A percentile compares a stretch with the other conserved stretches of the same genome.
Evolutionary conservation across 2,797 vertebrate species (phyloP).

Genomic region (Schizopygopsis malacanthus): DNA sequence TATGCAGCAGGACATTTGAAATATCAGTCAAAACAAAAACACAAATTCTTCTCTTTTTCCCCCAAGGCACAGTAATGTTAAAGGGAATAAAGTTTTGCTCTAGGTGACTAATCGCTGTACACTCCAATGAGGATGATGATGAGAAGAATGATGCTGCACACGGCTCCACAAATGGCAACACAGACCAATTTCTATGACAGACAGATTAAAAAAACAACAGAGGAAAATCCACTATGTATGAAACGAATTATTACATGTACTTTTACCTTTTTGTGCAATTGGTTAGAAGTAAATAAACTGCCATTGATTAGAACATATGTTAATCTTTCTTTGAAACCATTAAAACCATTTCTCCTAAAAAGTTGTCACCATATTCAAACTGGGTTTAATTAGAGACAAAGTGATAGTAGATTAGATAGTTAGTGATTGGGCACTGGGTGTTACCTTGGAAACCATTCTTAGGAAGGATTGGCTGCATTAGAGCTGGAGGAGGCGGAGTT

Average conservation of each 20-base stretch:
- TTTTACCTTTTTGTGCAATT: background rate
- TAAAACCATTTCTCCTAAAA: background rate
- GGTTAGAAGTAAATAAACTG: background rate
- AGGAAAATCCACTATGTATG: background rate
- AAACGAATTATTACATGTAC: background rate
- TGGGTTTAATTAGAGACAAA: background rate
- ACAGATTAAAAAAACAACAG: background rate
- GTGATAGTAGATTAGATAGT: background rate
- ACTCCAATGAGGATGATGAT: conserved; percentile 82
- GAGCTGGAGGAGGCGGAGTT: conserved; percentile 43
- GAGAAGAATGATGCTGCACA: conserved; percentile 81
- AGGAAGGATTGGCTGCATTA: conserved; percentile 47
- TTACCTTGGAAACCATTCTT: conserved; percentile 68
- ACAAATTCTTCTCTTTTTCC: background rate
- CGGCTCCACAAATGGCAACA: conserved; percentile 80
- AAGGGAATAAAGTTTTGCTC: background rate
- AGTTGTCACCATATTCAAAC: background rate
- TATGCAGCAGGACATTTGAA: background rate
- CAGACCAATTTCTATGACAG: conserved; percentile 82
- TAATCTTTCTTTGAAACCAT: background rate
- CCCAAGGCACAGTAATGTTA: background rate
- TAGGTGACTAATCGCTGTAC: conserved; percentile 48
- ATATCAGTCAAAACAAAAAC: background rate
- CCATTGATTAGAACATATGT: background rate
- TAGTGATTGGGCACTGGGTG: conserved; percentile 30